Percentiles rank a stretch among this genome's conserved stretches.
Evolutionary conservation across 2,113 vertebrate species (phyloP).

Genomic region (Myotis yumanensis): DNA sequence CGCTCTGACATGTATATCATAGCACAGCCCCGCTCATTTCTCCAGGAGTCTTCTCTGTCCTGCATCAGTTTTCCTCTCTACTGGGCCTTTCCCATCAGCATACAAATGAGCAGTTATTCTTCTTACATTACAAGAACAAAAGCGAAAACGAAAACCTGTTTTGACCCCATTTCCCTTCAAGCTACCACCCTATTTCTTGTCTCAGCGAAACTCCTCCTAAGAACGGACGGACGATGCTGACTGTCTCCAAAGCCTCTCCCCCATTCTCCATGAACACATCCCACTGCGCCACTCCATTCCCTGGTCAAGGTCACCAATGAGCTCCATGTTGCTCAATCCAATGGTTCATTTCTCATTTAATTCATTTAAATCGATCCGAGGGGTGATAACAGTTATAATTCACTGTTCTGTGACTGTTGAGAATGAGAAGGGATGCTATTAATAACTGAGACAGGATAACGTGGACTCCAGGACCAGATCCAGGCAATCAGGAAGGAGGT

Average conservation of each 20-base stretch:
- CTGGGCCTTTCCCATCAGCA: slow-evolving; percentile 10
- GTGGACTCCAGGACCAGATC: neutral
- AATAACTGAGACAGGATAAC: neutral
- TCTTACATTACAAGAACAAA: slow-evolving; percentile 21
- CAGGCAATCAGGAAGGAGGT: neutral
- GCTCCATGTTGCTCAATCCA: neutral
- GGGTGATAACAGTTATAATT: neutral
- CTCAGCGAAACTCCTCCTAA: neutral
- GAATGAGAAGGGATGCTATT: neutral
- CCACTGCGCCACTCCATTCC: neutral
- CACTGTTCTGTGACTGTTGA: neutral
- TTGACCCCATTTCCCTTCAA: neutral
- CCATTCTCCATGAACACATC: neutral
- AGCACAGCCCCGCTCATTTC: neutral
- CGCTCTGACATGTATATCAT: accelerated
- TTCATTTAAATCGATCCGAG: neutral
- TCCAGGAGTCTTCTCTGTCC: neutral
- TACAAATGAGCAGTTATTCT: slow-evolving; percentile 44
- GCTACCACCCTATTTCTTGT: neutral
- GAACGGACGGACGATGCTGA: neutral
- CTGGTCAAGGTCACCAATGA: neutral
- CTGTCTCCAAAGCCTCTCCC: neutral
- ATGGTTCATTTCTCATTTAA: neutral
- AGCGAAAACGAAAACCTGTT: neutral
- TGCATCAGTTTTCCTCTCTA: neutral